A percentile compares a stretch with the other conserved stretches of the same genome.
These are phyloP conservation scores for Aphaenogaster rudis DNA, from an alignment of 1,140 invertebrate genomes.

Conservation along the genomic window DNA sequence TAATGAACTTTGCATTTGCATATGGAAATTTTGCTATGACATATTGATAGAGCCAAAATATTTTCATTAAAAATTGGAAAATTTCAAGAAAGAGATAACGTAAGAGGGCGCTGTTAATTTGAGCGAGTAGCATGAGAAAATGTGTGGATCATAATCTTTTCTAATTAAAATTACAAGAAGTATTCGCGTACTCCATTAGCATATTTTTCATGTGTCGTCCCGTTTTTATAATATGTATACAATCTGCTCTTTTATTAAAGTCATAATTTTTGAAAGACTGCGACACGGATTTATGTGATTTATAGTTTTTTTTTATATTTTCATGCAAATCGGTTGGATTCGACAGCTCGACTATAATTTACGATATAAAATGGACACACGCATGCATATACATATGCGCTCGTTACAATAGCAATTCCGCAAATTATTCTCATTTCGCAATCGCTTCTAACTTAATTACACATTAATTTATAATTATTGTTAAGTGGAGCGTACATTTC, in stretches of 20 bases:
- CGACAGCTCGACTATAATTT: slow-evolving; percentile 29
- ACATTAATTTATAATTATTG: slow-evolving; percentile 64
- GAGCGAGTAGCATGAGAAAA: not conserved
- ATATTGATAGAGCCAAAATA: slow-evolving; percentile 30
- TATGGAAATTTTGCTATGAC: not conserved
- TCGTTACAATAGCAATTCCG: slow-evolving; percentile 53
- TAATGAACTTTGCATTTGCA: slow-evolving; percentile 22
- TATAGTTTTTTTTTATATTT: slow-evolving; percentile 30
- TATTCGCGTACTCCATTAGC: not conserved
- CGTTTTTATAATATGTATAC: not conserved
- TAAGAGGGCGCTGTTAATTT: not conserved
- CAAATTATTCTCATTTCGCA: slow-evolving; percentile 61
- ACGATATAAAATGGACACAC: slow-evolving; percentile 41
- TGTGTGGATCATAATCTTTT: not conserved
- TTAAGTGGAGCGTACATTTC: slow-evolving; percentile 50
- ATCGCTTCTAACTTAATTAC: slow-evolving; percentile 58
- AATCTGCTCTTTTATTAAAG: slow-evolving; percentile 22
- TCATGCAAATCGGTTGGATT: slow-evolving; percentile 40
- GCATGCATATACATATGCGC: not conserved
- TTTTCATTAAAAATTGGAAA: slow-evolving; percentile 14
- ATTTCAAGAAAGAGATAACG: not conserved
- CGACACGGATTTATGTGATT: slow-evolving; percentile 9
- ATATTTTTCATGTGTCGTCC: not conserved
- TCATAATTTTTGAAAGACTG: not conserved
- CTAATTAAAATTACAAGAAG: slow-evolving; percentile 4